Conservation (phyloP, 1,140 invertebrate genomes). For the Helicoverpa zea region DNA sequence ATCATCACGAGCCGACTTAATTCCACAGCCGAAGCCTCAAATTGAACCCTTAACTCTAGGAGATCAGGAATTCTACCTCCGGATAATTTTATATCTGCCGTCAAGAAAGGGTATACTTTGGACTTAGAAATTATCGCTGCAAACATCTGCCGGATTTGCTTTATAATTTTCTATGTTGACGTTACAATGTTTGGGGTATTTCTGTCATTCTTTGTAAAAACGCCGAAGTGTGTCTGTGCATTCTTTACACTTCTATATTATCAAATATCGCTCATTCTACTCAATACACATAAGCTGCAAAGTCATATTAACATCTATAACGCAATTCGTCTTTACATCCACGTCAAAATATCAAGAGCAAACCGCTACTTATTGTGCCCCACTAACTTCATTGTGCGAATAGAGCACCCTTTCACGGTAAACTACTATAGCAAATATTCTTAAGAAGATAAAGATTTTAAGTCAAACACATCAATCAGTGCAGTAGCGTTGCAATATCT, state of each 20-base stretch:
- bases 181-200: no score
- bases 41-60: constrained; percentile 33
- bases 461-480: constrained; percentile 45
- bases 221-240: no score
- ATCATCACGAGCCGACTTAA: constrained; percentile 38
- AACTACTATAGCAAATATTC: neutral
- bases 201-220: no score
- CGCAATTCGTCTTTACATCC: constrained; percentile 4
- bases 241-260: neutral
- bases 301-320: neutral
- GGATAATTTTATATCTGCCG: constrained; percentile 11
- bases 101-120: neutral
- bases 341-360: constrained; percentile 24
- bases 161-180: neutral
- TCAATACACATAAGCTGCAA: neutral
- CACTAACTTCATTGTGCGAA: constrained; percentile 28
- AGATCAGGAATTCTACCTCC: constrained; percentile 9
- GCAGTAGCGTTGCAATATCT: constrained; percentile 9
- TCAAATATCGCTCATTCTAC: neutral
- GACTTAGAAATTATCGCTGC: constrained; percentile 8
- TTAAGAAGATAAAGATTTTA: constrained; percentile 31
- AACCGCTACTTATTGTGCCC: neutral
- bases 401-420: constrained; percentile 24
- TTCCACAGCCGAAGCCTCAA: constrained; percentile 20
- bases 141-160: constrained; percentile 27